Evolutionary conservation across 2,797 vertebrate species (phyloP).

Genomic region (Sparus aurata): DNA sequence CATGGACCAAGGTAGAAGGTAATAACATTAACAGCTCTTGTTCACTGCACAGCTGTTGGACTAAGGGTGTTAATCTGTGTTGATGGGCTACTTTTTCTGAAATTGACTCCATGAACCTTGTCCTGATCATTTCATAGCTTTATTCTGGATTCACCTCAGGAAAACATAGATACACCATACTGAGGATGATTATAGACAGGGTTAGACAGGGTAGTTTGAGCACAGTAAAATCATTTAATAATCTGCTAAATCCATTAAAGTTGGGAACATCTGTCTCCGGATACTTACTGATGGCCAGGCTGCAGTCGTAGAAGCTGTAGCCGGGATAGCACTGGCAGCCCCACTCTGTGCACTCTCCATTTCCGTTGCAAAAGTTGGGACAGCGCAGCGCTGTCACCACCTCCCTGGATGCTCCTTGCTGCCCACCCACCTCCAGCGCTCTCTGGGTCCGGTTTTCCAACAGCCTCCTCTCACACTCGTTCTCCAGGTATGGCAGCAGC

Average conservation of each 20-base stretch:
- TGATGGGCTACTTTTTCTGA: no score
- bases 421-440: constrained; percentile 31
- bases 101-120: no score
- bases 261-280: not conserved
- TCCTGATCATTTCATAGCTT: not conserved
- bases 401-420: constrained; percentile 15
- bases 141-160: not conserved
- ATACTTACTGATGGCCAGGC: constrained; percentile 83
- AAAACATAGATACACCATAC: not conserved
- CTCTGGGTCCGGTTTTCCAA: constrained; percentile 77
- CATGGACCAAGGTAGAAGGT: no score
- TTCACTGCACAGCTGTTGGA: no score
- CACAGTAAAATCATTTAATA: not conserved
- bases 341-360: constrained; percentile 83
- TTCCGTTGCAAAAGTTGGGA: constrained; percentile 84
- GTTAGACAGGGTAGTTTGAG: not conserved
- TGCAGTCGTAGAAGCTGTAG: constrained; percentile 86
- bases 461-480: constrained; percentile 87
- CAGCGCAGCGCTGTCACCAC: constrained; percentile 81
- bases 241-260: not conserved
- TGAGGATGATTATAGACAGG: not conserved
- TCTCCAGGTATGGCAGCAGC: constrained; percentile 86
- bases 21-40: no score
- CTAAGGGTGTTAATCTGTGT: no score
- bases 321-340: constrained; percentile 85